phyloP scores from a whole-genome alignment of 1,140 invertebrate species.

The Rhysida immarginata region DNA sequence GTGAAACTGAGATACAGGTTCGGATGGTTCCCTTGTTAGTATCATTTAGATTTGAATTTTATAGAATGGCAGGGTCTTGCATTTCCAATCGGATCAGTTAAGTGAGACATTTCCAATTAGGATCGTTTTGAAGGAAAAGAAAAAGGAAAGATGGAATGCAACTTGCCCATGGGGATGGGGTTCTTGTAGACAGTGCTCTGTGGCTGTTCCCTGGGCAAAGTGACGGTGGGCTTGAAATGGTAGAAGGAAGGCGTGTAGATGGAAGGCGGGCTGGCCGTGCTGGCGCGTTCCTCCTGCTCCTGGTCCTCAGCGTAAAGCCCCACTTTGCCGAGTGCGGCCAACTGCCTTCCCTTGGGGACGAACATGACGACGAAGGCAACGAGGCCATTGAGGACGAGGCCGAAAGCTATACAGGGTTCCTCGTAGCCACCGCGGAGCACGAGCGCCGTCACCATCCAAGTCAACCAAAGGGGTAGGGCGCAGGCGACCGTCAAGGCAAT shows the following conservation, averaged over 20 bases:
- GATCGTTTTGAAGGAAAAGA: too few species aligned
- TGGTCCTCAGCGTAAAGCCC: conserved; percentile 60
- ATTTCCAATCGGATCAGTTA: too few species aligned
- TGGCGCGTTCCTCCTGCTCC: conserved; percentile 53
- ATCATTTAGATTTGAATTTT: too few species aligned
- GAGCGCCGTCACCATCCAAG: conserved; percentile 52
- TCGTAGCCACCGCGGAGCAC: conserved; percentile 44
- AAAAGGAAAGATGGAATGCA: too few species aligned
- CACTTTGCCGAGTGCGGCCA: conserved; percentile 65
- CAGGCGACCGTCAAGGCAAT: conserved; percentile 71
- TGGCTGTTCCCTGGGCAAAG: not conserved
- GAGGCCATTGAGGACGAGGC: conserved; percentile 60
- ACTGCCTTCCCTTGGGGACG: conserved; percentile 75
- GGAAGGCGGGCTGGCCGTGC: conserved; percentile 41
- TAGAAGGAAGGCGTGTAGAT: conserved; percentile 78
- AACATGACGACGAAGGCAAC: conserved; percentile 85
- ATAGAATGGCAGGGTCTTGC: too few species aligned
- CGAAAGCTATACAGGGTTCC: conserved; percentile 75
- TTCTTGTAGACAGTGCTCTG: conserved; percentile 13
- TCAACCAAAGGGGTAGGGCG: conserved; percentile 69
- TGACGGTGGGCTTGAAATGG: conserved; percentile 59
- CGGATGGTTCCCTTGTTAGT: too few species aligned
- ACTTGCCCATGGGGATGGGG: conserved; percentile 13
- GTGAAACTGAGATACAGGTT: too few species aligned
- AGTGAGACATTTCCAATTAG: too few species aligned